Conservation (phyloP, 2,888 invertebrate genomes). For the Mythimna lalbum region DNA sequence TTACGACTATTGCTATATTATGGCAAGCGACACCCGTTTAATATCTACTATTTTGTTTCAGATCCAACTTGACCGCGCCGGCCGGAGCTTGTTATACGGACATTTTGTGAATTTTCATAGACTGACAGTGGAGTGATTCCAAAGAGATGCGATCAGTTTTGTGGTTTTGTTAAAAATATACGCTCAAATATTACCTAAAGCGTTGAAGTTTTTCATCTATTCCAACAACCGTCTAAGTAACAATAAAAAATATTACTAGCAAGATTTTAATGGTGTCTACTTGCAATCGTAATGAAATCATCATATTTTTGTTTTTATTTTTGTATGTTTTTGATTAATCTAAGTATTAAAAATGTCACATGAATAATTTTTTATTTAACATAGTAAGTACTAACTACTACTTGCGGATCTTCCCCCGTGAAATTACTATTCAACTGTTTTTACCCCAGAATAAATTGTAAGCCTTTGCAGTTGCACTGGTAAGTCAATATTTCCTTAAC, state of each 20-base stretch:
- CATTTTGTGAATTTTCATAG: conserved; percentile 16
- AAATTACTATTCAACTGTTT: too few relatives aligned
- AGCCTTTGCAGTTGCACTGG: too few relatives aligned
- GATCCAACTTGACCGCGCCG: conserved; percentile 28
- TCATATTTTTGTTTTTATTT: conserved; percentile 11
- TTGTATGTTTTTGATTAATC: conserved; percentile 33
- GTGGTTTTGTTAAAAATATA: conserved; percentile 34
- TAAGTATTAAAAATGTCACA: background rate
- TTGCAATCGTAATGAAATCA: background rate
- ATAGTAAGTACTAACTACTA: too few relatives aligned
- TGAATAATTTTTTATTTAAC: background rate
- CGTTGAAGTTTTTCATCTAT: conserved; percentile 10
- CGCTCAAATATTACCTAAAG: conserved; percentile 14
- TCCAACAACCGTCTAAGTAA: background rate
- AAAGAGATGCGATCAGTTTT: conserved; percentile 24
- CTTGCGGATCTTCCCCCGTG: too few relatives aligned
- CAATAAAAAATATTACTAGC: background rate
- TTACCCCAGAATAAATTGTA: too few relatives aligned
- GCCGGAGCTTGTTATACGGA: background rate
- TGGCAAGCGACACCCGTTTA: background rate
- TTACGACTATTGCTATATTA: too few relatives aligned
- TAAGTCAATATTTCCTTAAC: too few relatives aligned
- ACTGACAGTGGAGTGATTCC: conserved; percentile 31
- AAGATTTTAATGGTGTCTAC: background rate
- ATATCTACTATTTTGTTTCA: conserved; percentile 46